Base-by-base conservation (phyloP, 1,140 invertebrate genomes). In the Drosophila virilis region DNA sequence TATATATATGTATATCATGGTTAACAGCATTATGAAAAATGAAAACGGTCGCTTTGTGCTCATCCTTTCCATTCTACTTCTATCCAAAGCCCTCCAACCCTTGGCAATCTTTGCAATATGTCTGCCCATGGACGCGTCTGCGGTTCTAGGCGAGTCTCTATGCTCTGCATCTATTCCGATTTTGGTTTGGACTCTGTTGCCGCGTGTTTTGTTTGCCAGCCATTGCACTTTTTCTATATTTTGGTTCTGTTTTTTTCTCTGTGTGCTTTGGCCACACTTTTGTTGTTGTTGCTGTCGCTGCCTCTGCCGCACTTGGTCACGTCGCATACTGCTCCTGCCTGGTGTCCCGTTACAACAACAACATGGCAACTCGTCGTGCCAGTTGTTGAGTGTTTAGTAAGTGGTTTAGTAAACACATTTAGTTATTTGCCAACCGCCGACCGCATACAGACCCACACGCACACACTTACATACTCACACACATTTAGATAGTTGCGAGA, bases 371-470 rank as follows among this genome's bases (percentile, higher is more conserved):
- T 50, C 59, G 72, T 52, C 45, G 28, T 68, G 69, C 76, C 76
- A 88, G 83, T 89, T 65, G 85, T 80, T 84, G 84, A 90, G 84
- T 89, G 84, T 90, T 89, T 89, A 89, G 85, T 89, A 89, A 89
- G 84, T 89, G 84, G 84, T 90, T 89, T 89, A 89, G 84, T 90
- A 89, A 89, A 89, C 84, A 89, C 84, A 89, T 89, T 89, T 89
- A 89, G 84, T 84, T 89, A 80, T 89, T 89, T 90, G 80, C 85
- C 55, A 69, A 78, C 78, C 58, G 81, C 69, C 67, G 70, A 85
- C 67, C 83, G 54, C 61, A 62, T 55, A 46, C 65, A 51, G 40
- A 70, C 64, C 65, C 64, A 59, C 64, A 76, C 65, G 51, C 61
- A 64, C 37, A 51, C 59, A 61, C 15, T 15, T 17, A 2, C 45